These are phyloP conservation scores for Hyperoplus immaculatus DNA, from an alignment of 2,797 vertebrate genomes.

Conservation along the genomic window DNA sequence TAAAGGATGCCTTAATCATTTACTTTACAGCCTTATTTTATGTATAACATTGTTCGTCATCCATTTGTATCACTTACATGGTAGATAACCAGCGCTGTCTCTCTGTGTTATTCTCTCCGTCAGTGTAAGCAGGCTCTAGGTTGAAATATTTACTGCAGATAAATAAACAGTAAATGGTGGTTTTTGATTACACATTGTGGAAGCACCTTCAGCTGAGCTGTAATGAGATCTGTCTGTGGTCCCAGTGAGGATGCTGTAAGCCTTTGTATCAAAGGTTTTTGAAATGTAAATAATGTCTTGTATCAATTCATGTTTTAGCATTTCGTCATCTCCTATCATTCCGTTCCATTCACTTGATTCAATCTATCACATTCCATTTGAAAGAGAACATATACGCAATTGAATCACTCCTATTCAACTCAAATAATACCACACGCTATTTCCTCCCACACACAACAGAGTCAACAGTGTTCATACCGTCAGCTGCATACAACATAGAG, in stretches of 20 bases:
- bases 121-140: constrained; percentile 19
- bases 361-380: constrained; percentile 13
- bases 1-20: constrained; percentile 2
- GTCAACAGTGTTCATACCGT: constrained; percentile 93
- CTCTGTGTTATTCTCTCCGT: constrained; percentile 17
- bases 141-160: constrained; percentile 46
- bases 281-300: constrained; percentile 32
- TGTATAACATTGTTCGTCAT: constrained; percentile 20
- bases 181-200: constrained; percentile 57
- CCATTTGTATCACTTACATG: constrained; percentile 10
- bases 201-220: constrained; percentile 19
- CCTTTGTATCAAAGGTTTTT: constrained; percentile 19
- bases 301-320: constrained; percentile 36
- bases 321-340: constrained; percentile 28
- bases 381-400: background rate
- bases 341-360: constrained; percentile 33
- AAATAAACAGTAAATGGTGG: constrained; percentile 31
- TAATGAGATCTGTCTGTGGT: constrained; percentile 55
- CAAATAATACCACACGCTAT: constrained; percentile 1
- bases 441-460: constrained; percentile 85
- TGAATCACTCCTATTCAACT: background rate
- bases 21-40: constrained; percentile 13
- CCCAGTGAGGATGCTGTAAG: constrained; percentile 25
- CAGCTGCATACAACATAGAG: constrained; percentile 88
- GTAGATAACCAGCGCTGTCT: constrained; percentile 38